Evolutionary conservation across 2,113 vertebrate species (phyloP), one percentile per base, ranked within the genome.

Genomic region (Myxocyprinus asiaticus): DNA sequence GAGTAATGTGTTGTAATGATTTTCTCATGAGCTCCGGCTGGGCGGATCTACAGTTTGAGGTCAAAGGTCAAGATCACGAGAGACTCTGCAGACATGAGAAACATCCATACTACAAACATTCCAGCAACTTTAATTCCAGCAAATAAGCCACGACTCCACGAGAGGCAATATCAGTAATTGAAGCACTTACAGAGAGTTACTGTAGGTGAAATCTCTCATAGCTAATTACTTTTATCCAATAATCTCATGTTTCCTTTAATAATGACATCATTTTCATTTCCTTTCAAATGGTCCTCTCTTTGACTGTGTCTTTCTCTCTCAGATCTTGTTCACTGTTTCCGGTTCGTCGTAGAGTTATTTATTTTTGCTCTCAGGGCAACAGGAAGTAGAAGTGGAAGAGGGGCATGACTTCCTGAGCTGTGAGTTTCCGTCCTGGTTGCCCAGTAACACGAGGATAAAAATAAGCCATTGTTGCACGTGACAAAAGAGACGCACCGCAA

Each of bases 391-490:
- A 72, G 76, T 44, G 6, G 65, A 77, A 83, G 76, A 79, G 79
- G 51, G 63, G 73, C 55, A 68, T 53, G 17, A 82, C 55, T 78
- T 79, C 78, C 81, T 78, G 47, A 9, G 11, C n/a, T 66, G 48
- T 15, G 33, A 62, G 12, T 71, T 71, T 14, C 9, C 56, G 22
- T 71, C 64, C 76, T 9, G 17, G 48, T 64, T 14, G 66, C n/a
- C 17, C 76, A 22, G 79, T 62, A 81, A 64, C 22, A 11, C 66
- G 10, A 63, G 65, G 72, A 56, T 73, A 82, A 80, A 82, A 82
- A 85, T 82, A 85, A 77, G 70, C 70, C 70, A 83, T 81, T 83
- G 75, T 80, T 76, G 67, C 66, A 63, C 66, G 55, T 67, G 45
- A 81, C 75, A 76, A 74, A 82, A 55, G n/a, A 65, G 4, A 50